A percentile compares a stretch with the other conserved stretches of the same genome.
Evolutionary conservation across 2,888 invertebrate genomes (phyloP).

Genomic region (Cenopis cana): DNA sequence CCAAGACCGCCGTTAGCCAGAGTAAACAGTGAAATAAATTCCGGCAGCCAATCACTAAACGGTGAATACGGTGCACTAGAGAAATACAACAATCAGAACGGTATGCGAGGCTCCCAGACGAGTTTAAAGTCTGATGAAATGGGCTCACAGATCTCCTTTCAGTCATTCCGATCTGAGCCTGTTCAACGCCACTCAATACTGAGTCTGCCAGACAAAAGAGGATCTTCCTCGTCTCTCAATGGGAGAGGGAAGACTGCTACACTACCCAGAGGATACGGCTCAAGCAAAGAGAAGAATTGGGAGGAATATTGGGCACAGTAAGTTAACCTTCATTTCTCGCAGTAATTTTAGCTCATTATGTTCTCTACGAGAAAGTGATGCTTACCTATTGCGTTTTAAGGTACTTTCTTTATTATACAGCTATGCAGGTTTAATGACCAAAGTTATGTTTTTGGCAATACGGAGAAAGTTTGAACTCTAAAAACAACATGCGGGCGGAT

Average conservation of each 20-base stretch:
- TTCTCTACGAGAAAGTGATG: constrained; percentile 22
- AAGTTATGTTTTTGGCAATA: not conserved
- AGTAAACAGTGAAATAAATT: constrained; percentile 56
- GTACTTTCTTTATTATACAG: constrained; percentile 27
- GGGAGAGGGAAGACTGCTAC: constrained; percentile 72
- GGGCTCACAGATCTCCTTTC: constrained; percentile 68
- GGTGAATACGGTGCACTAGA: constrained; percentile 56
- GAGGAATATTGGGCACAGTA: constrained; percentile 82
- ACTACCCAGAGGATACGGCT: constrained; percentile 75
- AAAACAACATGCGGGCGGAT: constrained; percentile 23
- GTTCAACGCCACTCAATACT: constrained; percentile 66
- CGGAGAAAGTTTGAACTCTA: constrained; percentile 18
- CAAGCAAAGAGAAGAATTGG: constrained; percentile 76
- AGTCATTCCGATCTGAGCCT: constrained; percentile 76
- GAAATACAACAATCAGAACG: constrained; percentile 53
- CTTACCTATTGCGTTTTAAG: constrained; percentile 11
- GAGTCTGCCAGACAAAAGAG: constrained; percentile 71
- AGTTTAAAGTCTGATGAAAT: constrained; percentile 71
- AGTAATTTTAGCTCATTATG: constrained; percentile 16
- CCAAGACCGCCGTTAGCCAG: constrained; percentile 61
- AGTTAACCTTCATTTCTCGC: constrained; percentile 55
- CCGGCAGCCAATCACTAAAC: constrained; percentile 56
- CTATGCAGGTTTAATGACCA: not conserved
- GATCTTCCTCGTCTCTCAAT: constrained; percentile 63
- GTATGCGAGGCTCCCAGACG: constrained; percentile 64